Conservation (phyloP, 2,888 invertebrate species). For the Dinocampus coccinellae region DNA sequence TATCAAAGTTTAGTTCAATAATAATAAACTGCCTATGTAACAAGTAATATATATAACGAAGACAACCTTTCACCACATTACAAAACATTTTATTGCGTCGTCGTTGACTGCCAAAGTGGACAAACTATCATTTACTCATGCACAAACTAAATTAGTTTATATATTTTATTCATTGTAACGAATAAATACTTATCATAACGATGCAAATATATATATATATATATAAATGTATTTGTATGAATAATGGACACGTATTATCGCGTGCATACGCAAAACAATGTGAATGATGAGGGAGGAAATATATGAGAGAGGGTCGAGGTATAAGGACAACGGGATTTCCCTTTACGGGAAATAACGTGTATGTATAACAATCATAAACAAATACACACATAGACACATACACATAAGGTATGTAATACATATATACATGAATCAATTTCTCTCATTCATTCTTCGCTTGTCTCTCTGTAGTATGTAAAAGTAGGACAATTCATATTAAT, state of each 20-base stretch:
- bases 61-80: conserved; percentile 42
- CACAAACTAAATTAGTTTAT: conserved; percentile 22
- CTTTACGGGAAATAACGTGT: conserved; percentile 21
- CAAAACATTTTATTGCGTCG: conserved; percentile 36
- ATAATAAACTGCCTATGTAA: background rate
- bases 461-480: background rate
- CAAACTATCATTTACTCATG: background rate
- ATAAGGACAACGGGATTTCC: conserved; percentile 27
- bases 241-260: conserved; percentile 5
- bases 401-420: background rate
- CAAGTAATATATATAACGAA: conserved; percentile 13
- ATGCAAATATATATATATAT: too few species aligned
- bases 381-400: background rate
- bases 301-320: background rate
- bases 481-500: too few species aligned
- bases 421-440: background rate
- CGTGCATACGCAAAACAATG: background rate
- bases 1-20: conserved; percentile 1
- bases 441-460: conserved; percentile 17
- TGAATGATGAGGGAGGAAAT: background rate
- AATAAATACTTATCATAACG: background rate
- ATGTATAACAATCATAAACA: background rate
- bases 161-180: too few species aligned
- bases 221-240: too few species aligned
- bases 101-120: conserved; percentile 17